Conservation (phyloP, 2,113 vertebrate species). For the Catagonus wagneri region DNA sequence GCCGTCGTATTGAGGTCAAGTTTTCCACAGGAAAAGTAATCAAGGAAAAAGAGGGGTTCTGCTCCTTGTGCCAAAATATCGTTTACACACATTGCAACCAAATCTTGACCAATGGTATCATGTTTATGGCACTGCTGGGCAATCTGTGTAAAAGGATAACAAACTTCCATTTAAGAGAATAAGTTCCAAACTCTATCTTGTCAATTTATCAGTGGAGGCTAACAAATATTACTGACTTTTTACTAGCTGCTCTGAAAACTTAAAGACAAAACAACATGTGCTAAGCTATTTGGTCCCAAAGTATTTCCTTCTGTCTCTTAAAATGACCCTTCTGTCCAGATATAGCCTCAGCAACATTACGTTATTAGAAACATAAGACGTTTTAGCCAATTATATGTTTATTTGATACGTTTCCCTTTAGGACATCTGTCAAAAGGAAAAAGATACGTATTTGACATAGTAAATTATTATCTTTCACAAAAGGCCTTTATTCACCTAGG, state of each 20-base stretch:
- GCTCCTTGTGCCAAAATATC: conserved; percentile 97
- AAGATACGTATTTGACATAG: neutral
- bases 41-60: conserved; percentile 97
- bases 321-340: neutral
- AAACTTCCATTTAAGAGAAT: neutral
- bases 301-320: neutral
- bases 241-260: neutral
- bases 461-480: neutral
- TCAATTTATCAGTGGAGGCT: neutral
- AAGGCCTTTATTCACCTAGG: neutral
- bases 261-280: neutral
- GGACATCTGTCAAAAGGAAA: neutral
- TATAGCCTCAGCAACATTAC: neutral
- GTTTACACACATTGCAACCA: conserved; percentile 99
- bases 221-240: neutral
- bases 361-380: neutral
- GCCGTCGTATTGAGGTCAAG: conserved; percentile 92
- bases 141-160: conserved; percentile 88
- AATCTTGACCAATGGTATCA: conserved; percentile 93
- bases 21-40: conserved; percentile 97
- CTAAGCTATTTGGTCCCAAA: neutral
- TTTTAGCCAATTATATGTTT: neutral
- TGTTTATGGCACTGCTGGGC: conserved; percentile 93
- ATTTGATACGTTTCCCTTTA: neutral
- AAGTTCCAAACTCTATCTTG: neutral